Conservation (phyloP, 1,140 invertebrate genomes). For the Platorchestia sp. region DNA sequence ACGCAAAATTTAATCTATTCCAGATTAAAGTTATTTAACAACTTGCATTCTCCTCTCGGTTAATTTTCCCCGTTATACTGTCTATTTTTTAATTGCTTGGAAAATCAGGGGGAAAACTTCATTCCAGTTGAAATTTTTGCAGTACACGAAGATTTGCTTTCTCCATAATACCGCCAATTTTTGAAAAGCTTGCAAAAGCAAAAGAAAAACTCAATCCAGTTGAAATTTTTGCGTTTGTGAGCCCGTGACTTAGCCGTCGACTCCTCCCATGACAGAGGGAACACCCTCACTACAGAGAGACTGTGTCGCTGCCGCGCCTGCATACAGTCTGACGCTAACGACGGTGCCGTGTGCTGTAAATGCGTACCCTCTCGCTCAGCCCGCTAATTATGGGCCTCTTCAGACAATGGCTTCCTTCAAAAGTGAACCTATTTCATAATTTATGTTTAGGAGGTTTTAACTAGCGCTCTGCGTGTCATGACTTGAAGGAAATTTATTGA, state of each 20-base stretch:
- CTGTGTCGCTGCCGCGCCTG: background rate
- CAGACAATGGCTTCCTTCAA: background rate
- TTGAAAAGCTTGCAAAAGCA: background rate
- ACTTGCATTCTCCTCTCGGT: too few species aligned
- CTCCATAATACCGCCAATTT: too few species aligned
- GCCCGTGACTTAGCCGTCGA: background rate
- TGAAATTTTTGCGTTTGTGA: background rate
- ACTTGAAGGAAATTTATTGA: background rate
- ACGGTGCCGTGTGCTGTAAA: background rate
- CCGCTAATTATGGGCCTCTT: background rate
- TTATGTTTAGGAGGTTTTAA: background rate
- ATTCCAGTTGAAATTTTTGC: too few species aligned
- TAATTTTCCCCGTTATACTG: too few species aligned
- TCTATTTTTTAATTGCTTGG: too few species aligned
- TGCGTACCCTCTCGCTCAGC: background rate
- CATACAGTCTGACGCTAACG: background rate
- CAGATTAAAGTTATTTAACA: too few species aligned
- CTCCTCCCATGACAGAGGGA: conserved; percentile 20
- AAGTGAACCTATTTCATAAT: background rate
- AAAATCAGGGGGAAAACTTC: too few species aligned
- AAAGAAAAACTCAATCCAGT: background rate
- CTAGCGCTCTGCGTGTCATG: background rate
- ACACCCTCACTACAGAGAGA: background rate
- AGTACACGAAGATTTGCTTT: too few species aligned
- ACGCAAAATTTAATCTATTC: too few species aligned